Evolutionary conservation across 2,888 invertebrate species (phyloP).

Genomic region (Pantelozetes paolii): DNA sequence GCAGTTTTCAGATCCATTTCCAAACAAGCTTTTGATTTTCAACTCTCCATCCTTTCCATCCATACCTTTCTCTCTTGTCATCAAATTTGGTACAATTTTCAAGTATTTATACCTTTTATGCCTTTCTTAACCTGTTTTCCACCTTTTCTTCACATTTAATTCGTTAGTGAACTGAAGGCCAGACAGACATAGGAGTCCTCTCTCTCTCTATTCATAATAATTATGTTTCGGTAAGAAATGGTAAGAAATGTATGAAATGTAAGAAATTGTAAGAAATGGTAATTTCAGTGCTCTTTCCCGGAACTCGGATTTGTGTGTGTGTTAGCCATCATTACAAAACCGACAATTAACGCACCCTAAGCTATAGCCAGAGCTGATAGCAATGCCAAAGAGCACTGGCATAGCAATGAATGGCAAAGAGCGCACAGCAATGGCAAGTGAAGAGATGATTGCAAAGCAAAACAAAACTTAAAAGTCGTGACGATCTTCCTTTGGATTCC

Average conservation of each 20-base stretch:
- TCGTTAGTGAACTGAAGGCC: constrained; percentile 29
- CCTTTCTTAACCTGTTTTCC: constrained; percentile 4
- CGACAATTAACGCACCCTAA: constrained; percentile 33
- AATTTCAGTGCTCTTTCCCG: constrained; percentile 31
- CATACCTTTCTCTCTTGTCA: not conserved
- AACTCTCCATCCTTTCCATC: not conserved
- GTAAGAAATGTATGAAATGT: no score
- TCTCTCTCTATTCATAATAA: constrained; percentile 27
- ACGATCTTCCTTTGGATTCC: constrained; percentile 27
- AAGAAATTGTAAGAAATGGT: constrained; percentile 34
- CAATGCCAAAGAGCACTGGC: not conserved
- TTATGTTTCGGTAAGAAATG: constrained; percentile 35
- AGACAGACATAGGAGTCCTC: not conserved
- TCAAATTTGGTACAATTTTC: not conserved
- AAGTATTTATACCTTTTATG: not conserved
- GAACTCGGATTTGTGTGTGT: constrained; percentile 18
- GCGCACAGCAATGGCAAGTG: constrained; percentile 14
- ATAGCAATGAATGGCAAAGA: not conserved
- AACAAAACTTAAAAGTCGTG: constrained; percentile 34
- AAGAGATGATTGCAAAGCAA: constrained; percentile 27
- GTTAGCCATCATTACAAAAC: constrained; percentile 28
- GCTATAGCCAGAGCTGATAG: not conserved
- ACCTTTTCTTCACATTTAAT: not conserved
- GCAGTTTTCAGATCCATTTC: not conserved
- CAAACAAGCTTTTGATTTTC: not conserved